Conservation (phyloP, 2,113 vertebrate species). For the Syngnathus scovelli region DNA sequence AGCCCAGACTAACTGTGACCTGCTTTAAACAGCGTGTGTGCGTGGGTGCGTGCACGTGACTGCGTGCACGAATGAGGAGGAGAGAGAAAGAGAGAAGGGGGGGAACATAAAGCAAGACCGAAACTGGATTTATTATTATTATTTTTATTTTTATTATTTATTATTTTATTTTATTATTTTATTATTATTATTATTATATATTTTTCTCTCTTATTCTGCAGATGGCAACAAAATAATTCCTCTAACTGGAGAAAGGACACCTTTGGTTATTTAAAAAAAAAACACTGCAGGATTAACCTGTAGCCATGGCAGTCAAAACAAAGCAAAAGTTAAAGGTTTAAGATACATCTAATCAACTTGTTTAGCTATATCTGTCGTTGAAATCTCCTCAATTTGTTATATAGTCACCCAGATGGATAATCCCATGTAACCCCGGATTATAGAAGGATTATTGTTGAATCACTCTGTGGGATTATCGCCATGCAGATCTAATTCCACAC, state of each 20-base stretch:
- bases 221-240: neutral
- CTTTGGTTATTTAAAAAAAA: too few species aligned
- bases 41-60: neutral
- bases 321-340: conserved; percentile 1
- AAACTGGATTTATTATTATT: too few species aligned
- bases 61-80: neutral
- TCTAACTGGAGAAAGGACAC: neutral
- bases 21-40: neutral
- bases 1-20: neutral
- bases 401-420: conserved; percentile 58
- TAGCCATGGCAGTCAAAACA: neutral
- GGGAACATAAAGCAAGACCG: too few species aligned
- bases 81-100: neutral
- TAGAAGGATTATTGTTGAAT: conserved; percentile 54
- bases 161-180: too few species aligned
- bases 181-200: too few species aligned
- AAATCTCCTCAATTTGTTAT: conserved; percentile 59
- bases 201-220: neutral
- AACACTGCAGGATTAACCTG: neutral
- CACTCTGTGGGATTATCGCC: conserved; percentile 46
- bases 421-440: conserved; percentile 61
- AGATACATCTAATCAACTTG: conserved; percentile 13
- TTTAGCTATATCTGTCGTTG: conserved; percentile 31
- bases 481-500: conserved; percentile 24
- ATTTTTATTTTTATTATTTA: too few species aligned